phyloP scores from a whole-genome alignment of 2,113 vertebrate species.

The Brachyistius frenatus region DNA sequence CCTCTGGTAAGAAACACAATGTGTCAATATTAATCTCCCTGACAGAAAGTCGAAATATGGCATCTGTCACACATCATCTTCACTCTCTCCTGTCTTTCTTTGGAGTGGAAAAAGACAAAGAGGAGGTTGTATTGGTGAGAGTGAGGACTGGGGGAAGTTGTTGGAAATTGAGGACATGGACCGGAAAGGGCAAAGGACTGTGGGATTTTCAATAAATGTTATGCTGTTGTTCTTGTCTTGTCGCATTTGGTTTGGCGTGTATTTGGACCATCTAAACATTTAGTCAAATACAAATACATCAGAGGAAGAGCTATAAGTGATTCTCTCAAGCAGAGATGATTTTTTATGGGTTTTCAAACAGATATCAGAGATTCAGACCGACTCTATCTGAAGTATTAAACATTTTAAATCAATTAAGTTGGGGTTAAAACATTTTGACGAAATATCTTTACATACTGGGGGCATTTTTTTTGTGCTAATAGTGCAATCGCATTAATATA shows the following conservation, averaged over 20 bases:
- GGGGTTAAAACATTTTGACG: too few species aligned
- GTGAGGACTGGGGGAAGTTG: slow-evolving; percentile 61
- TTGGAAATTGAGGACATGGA: slow-evolving; percentile 68
- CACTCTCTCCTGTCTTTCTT: slow-evolving; percentile 82
- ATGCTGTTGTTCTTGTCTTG: neutral
- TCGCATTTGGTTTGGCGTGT: neutral
- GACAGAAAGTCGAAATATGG: slow-evolving; percentile 89
- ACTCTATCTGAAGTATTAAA: too few species aligned
- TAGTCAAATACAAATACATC: neutral
- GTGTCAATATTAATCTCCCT: slow-evolving; percentile 89
- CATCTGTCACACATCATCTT: slow-evolving; percentile 89
- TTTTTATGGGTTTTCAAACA: too few species aligned
- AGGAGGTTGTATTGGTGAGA: slow-evolving; percentile 66
- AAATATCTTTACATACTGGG: too few species aligned
- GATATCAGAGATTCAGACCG: too few species aligned
- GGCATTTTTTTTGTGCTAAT: too few species aligned
- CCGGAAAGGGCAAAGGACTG: slow-evolving; percentile 56
- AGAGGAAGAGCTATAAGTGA: neutral
- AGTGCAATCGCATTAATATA: too few species aligned
- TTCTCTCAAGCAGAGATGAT: neutral
- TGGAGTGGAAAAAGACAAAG: slow-evolving; percentile 75
- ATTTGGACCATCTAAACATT: slow-evolving; percentile 3
- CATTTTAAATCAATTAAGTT: too few species aligned
- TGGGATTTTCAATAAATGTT: slow-evolving; percentile 40
- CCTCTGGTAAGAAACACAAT: slow-evolving; percentile 86